Evolutionary conservation across 1,140 invertebrate genomes (phyloP).

Genomic region (Geopemphigus sp.): DNA sequence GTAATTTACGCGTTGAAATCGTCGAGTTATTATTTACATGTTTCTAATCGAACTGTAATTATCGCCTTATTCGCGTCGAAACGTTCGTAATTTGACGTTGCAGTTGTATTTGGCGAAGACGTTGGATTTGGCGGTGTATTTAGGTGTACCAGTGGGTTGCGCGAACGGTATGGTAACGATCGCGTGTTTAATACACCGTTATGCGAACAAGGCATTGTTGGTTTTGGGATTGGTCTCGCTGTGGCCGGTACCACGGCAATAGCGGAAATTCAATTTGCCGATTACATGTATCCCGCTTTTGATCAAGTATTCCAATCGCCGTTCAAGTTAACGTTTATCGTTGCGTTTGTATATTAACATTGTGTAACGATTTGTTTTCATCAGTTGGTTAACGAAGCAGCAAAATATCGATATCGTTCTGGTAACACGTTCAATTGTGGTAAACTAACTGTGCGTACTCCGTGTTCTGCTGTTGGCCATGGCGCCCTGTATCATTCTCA

Average conservation of each 20-base stretch:
- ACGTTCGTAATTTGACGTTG: conserved; percentile 52
- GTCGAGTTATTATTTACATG: too few species aligned
- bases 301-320: conserved; percentile 74
- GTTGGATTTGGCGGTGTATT: conserved; percentile 99
- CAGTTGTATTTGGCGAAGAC: conserved; percentile 95
- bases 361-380: conserved; percentile 51
- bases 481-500: conserved; percentile 98
- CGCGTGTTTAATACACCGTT: conserved; percentile 97
- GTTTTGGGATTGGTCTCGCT: conserved; percentile 94
- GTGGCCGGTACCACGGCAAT: conserved; percentile 86
- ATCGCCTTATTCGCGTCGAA: background rate
- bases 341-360: background rate
- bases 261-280: conserved; percentile 99
- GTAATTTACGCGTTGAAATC: too few species aligned
- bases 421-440: conserved; percentile 90
- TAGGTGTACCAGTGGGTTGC: conserved; percentile 88
- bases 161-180: conserved; percentile 90
- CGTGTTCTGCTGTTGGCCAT: conserved; percentile 84
- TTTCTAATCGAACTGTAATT: too few species aligned
- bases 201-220: conserved; percentile 97
- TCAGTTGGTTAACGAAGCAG: conserved; percentile 84
- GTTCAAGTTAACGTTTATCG: background rate
- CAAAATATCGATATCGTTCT: conserved; percentile 91
- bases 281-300: conserved; percentile 99
- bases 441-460: conserved; percentile 84